Evolutionary conservation across 2,888 invertebrate species (phyloP).

Genomic region (Orchesella flavescens): DNA sequence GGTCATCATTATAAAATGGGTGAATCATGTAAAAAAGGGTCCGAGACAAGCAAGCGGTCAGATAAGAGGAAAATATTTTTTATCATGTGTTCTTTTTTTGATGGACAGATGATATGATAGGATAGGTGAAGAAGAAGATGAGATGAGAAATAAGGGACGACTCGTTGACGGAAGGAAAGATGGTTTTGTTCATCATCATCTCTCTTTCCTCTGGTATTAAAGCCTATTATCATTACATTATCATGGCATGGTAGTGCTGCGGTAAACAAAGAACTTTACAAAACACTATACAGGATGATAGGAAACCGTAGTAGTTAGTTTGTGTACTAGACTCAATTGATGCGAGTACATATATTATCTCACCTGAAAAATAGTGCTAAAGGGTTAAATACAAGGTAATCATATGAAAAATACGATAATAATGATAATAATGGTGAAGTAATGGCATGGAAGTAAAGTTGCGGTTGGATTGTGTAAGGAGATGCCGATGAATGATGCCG

Average conservation of each 20-base stretch:
- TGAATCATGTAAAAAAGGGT: background rate
- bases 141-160: constrained; percentile 10
- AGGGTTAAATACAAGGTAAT: constrained; percentile 60
- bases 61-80: background rate
- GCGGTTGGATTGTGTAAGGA: background rate
- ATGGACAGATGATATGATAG: constrained; percentile 55
- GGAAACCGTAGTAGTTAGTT: constrained; percentile 9
- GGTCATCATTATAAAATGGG: background rate
- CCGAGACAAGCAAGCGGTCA: background rate
- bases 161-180: constrained; percentile 42
- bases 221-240: background rate
- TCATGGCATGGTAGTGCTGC: background rate
- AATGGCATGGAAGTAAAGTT: background rate
- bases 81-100: constrained; percentile 31
- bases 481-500: background rate
- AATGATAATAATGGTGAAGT: constrained; percentile 31
- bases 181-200: constrained; percentile 16
- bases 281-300: too few relatives aligned
- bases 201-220: background rate
- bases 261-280: constrained; percentile 36
- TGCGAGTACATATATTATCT: constrained; percentile 34
- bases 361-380: constrained; percentile 57
- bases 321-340: constrained; percentile 4
- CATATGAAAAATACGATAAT: constrained; percentile 43
- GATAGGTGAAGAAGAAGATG: constrained; percentile 39